These are phyloP conservation scores for Cremastinae sp. DNA, from an alignment of 2,888 invertebrate species.

Conservation along the genomic window DNA sequence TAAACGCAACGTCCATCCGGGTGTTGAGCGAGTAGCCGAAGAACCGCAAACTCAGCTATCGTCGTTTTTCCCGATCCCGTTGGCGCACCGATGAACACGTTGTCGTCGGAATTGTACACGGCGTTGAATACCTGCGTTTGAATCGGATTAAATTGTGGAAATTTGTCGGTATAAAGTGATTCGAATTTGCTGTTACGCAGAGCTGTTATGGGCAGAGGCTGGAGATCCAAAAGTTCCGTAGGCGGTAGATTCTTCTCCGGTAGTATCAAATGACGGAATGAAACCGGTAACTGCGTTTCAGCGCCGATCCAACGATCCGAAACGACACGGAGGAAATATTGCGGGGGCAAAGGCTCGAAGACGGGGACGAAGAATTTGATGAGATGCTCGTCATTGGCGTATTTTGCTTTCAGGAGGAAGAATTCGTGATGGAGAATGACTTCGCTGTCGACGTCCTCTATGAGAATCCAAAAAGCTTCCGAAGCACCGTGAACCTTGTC, in stretches of 20 bases:
- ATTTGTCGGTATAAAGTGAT: constrained; percentile 90
- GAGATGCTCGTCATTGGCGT: constrained; percentile 95
- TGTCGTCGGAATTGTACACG: constrained; percentile 98
- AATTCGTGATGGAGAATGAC: constrained; percentile 94
- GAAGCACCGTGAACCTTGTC: constrained; percentile 93
- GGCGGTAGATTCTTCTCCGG: constrained; percentile 99
- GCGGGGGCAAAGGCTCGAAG: constrained; percentile 98
- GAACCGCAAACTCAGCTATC: constrained; percentile 96
- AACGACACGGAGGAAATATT: constrained; percentile 96
- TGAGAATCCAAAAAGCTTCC: constrained; percentile 93
- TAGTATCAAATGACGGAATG: constrained; percentile 97
- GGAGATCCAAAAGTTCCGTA: constrained; percentile 97
- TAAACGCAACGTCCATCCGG: constrained; percentile 94
- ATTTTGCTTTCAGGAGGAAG: constrained; percentile 96
- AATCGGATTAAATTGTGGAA: constrained; percentile 98
- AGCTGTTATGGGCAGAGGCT: constrained; percentile 97
- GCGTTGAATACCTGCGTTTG: constrained; percentile 99
- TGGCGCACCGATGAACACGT: constrained; percentile 97
- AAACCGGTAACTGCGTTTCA: constrained; percentile 97
- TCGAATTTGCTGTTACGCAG: constrained; percentile 93
- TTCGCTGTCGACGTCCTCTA: constrained; percentile 93
- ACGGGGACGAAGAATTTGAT: constrained; percentile 99
- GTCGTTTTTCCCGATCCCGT: constrained; percentile 96
- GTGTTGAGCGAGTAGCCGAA: constrained; percentile 90
- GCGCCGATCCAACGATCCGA: constrained; percentile 97